Base-by-base conservation (phyloP, 2,113 vertebrate species). In the Hoplias malabaricus region DNA sequence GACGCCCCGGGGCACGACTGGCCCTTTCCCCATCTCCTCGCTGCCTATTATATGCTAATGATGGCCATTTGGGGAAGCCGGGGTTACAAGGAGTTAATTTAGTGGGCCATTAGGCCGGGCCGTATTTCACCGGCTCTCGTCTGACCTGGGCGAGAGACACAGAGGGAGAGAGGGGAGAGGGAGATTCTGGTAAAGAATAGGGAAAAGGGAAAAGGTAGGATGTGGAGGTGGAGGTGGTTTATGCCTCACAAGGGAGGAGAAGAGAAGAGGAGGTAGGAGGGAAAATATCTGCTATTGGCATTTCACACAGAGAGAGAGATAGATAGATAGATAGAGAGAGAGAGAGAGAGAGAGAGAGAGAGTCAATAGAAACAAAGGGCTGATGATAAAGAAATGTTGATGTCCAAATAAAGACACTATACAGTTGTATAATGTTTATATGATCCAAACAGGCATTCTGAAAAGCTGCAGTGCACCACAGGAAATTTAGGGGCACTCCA, bases 51-150 rank as follows among this genome's bases (percentile, higher is more conserved):
- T 92, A 95, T 92, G 93, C 94, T 96, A 97, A 98, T 98, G 96
- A 96, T 90, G 92, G 91, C 86, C 92, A 92, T 92, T 96, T 94
- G 93, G 94, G 95, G 95, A 89, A 66, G 27, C 83, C 92, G 91
- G 93, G 92, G 88, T 95, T 95, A 94, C 93, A 95, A 96, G 93
- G 93, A 96, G 95, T 96, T 96, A 97, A 98, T 97, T 96, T 96
- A 96, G 94, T 92, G 91, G 92, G 92, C 91, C 91, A 94, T 94
- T 94, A 95, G 88, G 78, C 83, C 86, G 84, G 92, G 94, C 94
- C 92, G 95, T 96, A 95, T 96, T 93, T 96, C 95, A 96, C 85
- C 54, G 76, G 76, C 71, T 80, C 78, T 53, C 53, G 75, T 82
- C 78, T 82, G 84, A 76, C 81, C 83, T 87, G 43, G 77, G 67